Conservation (phyloP, 2,113 vertebrate genomes). For the Channa maculata region DNA sequence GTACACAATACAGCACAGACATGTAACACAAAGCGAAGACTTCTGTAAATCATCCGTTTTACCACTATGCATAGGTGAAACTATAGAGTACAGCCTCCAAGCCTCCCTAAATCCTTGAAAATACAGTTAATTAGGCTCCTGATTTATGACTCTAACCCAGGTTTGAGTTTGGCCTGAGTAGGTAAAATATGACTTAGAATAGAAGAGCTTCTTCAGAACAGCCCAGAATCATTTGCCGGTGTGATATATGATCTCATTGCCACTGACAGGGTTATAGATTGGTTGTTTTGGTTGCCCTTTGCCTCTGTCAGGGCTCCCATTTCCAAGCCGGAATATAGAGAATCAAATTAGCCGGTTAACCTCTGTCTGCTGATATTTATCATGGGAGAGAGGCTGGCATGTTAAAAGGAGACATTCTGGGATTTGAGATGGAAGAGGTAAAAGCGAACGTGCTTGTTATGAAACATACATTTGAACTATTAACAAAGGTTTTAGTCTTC, state of each 20-base stretch:
- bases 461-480: background rate
- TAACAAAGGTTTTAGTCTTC: too few species aligned
- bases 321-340: slow-evolving; percentile 47
- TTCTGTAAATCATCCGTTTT: background rate
- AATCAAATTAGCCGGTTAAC: slow-evolving; percentile 74
- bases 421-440: background rate
- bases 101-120: slow-evolving; percentile 24
- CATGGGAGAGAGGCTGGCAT: slow-evolving; percentile 33
- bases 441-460: background rate
- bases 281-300: slow-evolving; percentile 76
- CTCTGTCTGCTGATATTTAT: slow-evolving; percentile 63
- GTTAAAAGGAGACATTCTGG: slow-evolving; percentile 18
- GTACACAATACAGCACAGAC: background rate
- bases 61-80: background rate
- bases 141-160: slow-evolving; percentile 46
- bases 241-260: slow-evolving; percentile 66
- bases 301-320: slow-evolving; percentile 59
- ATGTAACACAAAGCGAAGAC: background rate
- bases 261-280: slow-evolving; percentile 68
- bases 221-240: slow-evolving; percentile 28
- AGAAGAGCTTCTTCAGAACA: slow-evolving; percentile 18
- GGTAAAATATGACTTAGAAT: slow-evolving; percentile 46
- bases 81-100: background rate
- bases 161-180: slow-evolving; percentile 27
- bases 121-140: slow-evolving; percentile 27